Conservation (phyloP, 2,113 vertebrate genomes). For the Gallinago paraguaiae region DNA sequence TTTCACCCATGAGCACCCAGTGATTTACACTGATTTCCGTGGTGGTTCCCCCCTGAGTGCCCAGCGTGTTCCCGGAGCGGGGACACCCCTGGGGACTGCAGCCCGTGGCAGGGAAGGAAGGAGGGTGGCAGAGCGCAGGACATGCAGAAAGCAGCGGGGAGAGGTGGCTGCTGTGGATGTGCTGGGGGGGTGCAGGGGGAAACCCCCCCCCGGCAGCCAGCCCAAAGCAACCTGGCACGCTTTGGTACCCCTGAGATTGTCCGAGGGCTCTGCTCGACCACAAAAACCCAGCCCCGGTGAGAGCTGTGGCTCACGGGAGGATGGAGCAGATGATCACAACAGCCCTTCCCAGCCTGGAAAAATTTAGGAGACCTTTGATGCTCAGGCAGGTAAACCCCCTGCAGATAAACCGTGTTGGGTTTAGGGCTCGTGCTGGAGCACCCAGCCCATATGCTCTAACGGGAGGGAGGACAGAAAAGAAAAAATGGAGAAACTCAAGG, state of each 20-base stretch:
- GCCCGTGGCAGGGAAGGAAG: background rate
- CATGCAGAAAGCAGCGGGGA: accelerated
- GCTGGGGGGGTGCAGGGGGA: background rate
- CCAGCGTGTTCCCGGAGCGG: accelerated
- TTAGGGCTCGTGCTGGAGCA: background rate
- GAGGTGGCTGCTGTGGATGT: background rate
- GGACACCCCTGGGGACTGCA: background rate
- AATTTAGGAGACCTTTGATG: background rate
- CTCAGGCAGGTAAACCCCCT: background rate
- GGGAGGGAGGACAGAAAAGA: background rate
- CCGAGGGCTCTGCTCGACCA: background rate
- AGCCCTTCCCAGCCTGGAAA: background rate
- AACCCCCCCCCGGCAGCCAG: background rate
- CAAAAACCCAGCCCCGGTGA: background rate
- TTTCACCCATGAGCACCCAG: background rate
- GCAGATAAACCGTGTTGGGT: background rate
- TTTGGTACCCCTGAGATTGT: background rate
- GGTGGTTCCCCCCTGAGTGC: background rate
- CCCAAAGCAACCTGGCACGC: background rate
- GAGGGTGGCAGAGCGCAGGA: background rate
- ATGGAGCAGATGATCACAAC: background rate
- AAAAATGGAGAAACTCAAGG: background rate
- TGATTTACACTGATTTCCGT: background rate
- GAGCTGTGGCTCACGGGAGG: background rate
- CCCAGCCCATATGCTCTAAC: background rate